Conservation (phyloP, 92 coral and sea anemone species). For the Actinostola sp. region DNA sequence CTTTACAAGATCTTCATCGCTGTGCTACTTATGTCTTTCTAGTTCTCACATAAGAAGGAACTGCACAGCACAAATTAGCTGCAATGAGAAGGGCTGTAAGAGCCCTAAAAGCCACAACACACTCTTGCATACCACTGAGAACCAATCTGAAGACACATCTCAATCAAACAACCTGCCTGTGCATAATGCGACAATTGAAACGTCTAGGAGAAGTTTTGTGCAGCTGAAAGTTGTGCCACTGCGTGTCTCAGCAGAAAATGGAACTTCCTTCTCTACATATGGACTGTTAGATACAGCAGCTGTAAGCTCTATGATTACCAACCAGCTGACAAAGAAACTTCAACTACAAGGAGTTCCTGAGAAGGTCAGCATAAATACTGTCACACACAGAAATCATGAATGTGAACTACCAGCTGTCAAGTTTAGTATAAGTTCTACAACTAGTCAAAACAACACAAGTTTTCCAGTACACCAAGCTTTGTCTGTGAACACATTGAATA, state of each 20-base stretch:
- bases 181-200: conserved; percentile 25
- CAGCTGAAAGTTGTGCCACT: conserved; percentile 5
- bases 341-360: conserved; percentile 25
- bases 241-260: conserved; percentile 4
- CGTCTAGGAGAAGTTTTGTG: conserved; percentile 10
- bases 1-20: conserved; percentile 11
- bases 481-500: conserved; percentile 28
- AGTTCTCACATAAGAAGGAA: conserved; percentile 5
- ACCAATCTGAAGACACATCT: neutral
- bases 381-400: conserved; percentile 12
- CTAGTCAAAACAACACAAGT: neutral
- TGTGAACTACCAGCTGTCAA: conserved; percentile 26
- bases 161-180: conserved; percentile 1
- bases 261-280: conserved; percentile 25
- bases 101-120: conserved; percentile 36
- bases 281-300: conserved; percentile 46
- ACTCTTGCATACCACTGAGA: conserved; percentile 21
- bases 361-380: conserved; percentile 26
- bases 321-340: conserved; percentile 31
- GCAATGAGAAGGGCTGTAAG: conserved; percentile 23
- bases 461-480: conserved; percentile 34
- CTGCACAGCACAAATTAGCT: conserved; percentile 24
- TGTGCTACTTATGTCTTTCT: conserved; percentile 42
- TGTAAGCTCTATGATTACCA: conserved; percentile 49
- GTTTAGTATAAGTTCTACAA: conserved; percentile 17